These are phyloP conservation scores for Macrosteles quadrilineatus DNA, from an alignment of 1,140 invertebrate genomes.

Conservation along the genomic window DNA sequence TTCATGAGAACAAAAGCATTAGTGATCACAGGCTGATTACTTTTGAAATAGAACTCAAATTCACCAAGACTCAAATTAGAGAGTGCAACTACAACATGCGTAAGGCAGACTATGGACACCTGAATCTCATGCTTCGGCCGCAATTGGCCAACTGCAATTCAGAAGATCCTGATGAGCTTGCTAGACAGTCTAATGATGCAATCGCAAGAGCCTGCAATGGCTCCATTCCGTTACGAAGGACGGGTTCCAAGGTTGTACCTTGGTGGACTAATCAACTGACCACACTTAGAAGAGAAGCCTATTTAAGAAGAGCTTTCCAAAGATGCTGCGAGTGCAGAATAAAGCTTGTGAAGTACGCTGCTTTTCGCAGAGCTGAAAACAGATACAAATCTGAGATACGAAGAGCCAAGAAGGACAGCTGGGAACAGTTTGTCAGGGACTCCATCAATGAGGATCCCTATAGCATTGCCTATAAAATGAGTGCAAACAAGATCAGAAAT, in stretches of 20 bases:
- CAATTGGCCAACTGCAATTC: not conserved
- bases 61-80: not conserved
- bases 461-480: not conserved
- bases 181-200: not conserved
- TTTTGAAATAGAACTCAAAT: not conserved
- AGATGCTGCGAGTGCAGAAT: not conserved
- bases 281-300: not conserved
- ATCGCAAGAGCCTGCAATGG: not conserved
- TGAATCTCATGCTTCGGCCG: not conserved
- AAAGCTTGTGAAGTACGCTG: not conserved
- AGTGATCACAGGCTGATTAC: not conserved
- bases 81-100: not conserved
- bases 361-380: not conserved
- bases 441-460: not conserved
- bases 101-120: not conserved
- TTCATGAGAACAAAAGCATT: not conserved
- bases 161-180: not conserved
- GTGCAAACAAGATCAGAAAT: not conserved
- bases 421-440: not conserved
- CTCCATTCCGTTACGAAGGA: not conserved
- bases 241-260: not conserved
- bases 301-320: not conserved
- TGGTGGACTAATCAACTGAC: not conserved
- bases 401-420: not conserved
- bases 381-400: not conserved